Conservation (phyloP, 2,888 invertebrate genomes). For the Cheilosia impressa region DNA sequence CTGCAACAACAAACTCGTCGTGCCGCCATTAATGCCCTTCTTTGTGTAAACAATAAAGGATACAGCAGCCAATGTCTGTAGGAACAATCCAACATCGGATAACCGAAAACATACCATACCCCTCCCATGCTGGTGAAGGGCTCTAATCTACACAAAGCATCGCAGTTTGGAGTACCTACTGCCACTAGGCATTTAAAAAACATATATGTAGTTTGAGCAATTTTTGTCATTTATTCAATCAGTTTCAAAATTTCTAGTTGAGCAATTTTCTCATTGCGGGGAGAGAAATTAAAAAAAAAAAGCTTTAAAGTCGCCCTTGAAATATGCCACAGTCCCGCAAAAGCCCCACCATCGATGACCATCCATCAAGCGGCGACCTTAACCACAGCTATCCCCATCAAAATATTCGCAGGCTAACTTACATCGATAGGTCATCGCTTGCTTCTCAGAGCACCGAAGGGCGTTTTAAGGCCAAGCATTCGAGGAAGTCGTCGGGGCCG, state of each 20-base stretch:
- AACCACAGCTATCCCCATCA: background rate
- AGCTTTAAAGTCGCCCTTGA: no score
- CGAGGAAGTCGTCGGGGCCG: background rate
- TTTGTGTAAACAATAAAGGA: background rate
- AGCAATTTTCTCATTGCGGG: background rate
- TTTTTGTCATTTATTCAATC: slow-evolving; percentile 15
- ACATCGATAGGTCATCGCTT: background rate
- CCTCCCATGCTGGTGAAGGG: background rate
- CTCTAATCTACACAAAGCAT: background rate
- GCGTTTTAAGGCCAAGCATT: background rate
- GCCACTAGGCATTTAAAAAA: slow-evolving; percentile 8
- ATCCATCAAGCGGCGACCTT: background rate
- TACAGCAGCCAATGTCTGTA: background rate
- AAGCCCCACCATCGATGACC: background rate
- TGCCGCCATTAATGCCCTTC: background rate
- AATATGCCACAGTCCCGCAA: background rate
- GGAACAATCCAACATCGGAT: slow-evolving; percentile 2
- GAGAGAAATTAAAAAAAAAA: background rate
- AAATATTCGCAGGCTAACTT: background rate
- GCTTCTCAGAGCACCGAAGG: background rate
- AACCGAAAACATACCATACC: background rate
- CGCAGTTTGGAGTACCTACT: background rate
- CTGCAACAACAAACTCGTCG: no score
- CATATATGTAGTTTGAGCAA: slow-evolving; percentile 2
- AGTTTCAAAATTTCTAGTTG: slow-evolving; percentile 27